These are phyloP conservation scores for Eupithecia abbreviata DNA, from an alignment of 2,888 invertebrate genomes.

Conservation along the genomic window DNA sequence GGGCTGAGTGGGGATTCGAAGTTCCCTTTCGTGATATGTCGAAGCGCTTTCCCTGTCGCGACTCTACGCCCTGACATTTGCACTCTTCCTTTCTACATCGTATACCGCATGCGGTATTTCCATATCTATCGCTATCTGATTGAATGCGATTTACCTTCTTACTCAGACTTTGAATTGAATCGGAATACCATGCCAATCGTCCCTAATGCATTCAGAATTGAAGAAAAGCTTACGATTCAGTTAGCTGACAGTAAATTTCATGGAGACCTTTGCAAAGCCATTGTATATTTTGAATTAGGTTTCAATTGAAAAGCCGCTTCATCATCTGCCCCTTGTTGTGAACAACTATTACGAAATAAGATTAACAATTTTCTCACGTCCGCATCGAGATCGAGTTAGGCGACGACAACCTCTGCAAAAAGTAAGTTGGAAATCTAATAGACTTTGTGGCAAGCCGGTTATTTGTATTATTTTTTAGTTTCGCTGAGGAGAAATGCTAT, in stretches of 20 bases:
- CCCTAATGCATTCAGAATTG: neutral
- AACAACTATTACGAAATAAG: conserved; percentile 71
- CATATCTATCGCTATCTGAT: conserved; percentile 29
- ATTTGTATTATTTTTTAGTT: conserved; percentile 79
- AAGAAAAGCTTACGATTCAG: neutral
- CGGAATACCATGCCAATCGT: neutral
- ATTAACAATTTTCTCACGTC: conserved; percentile 79
- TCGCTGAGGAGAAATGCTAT: conserved; percentile 74
- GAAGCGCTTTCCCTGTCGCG: conserved; percentile 77
- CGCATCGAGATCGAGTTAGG: conserved; percentile 78
- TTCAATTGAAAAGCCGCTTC: conserved; percentile 60
- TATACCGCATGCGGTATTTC: conserved; percentile 53
- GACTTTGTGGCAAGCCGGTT: conserved; percentile 80
- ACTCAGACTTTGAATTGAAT: neutral
- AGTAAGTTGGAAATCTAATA: conserved; percentile 81
- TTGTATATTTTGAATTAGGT: conserved; percentile 51
- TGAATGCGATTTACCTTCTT: neutral
- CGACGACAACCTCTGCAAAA: conserved; percentile 79
- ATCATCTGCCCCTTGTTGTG: conserved; percentile 57
- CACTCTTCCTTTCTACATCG: conserved; percentile 82
- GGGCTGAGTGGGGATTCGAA: conserved; percentile 68
- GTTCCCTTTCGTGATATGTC: conserved; percentile 79
- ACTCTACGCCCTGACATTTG: conserved; percentile 73
- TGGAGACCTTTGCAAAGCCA: neutral
- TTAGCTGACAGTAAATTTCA: neutral